These are phyloP conservation scores for Lethenteron camtschaticum DNA, from an alignment of 2,113 vertebrate genomes.

Conservation along the genomic window DNA sequence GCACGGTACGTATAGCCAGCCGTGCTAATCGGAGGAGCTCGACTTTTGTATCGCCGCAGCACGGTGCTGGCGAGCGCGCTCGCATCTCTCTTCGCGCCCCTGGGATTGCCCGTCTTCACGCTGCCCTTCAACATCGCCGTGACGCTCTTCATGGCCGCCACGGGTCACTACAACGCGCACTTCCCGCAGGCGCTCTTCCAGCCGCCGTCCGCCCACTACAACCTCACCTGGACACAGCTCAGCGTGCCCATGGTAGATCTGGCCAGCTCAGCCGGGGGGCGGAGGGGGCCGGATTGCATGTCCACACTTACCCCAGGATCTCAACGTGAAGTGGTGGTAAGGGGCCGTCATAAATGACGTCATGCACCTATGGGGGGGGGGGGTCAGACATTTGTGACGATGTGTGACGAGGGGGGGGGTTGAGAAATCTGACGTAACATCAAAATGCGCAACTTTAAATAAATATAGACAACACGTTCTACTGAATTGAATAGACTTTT, in stretches of 20 bases:
- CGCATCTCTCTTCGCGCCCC: constrained; percentile 48
- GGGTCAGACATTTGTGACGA: no score
- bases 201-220: constrained; percentile 28
- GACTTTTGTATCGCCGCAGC: constrained; percentile 22
- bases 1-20: not conserved
- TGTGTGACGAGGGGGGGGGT: no score
- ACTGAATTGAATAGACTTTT: no score
- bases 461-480: no score
- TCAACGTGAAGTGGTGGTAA: no score
- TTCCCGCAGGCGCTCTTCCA: constrained; percentile 37
- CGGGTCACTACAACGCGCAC: constrained; percentile 50
- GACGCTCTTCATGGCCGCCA: constrained; percentile 58
- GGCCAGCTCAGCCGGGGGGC: no score
- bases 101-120: constrained; percentile 78
- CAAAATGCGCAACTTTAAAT: no score
- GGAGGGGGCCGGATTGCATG: no score
- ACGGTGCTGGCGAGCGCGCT: constrained; percentile 59
- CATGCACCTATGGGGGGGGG: no score
- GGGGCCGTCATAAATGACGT: no score
- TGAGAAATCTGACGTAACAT: no score
- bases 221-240: constrained; percentile 48
- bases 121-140: constrained; percentile 71
- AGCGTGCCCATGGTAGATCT: constrained; percentile 36
- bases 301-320: no score
- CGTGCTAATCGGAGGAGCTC: not conserved